Conservation (phyloP, 2,797 vertebrate species). For the Carapus acus region DNA sequence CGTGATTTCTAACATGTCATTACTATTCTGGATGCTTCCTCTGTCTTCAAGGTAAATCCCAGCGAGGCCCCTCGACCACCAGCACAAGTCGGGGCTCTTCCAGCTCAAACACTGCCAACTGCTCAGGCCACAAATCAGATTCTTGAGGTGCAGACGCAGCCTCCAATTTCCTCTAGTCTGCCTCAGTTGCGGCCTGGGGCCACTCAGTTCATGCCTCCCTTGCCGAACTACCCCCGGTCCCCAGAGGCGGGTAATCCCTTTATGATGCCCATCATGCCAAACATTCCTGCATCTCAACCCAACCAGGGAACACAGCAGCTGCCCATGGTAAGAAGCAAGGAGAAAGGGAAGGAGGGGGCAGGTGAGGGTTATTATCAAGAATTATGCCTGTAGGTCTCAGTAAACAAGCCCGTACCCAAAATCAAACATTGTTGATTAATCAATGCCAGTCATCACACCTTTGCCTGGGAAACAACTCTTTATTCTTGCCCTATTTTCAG, state of each 20-base stretch:
- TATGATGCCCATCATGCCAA: constrained; percentile 33
- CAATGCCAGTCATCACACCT: background rate
- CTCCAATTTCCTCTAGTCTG: constrained; percentile 26
- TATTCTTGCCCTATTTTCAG: constrained; percentile 31
- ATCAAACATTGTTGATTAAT: background rate
- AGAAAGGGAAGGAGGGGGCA: background rate
- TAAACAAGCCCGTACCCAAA: background rate
- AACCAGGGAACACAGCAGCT: constrained; percentile 44
- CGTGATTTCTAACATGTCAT: background rate
- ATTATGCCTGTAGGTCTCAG: too few relatives aligned
- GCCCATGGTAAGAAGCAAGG: constrained; percentile 37
- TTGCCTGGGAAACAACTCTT: background rate
- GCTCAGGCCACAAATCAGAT: constrained; percentile 23
- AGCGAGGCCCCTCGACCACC: constrained; percentile 5
- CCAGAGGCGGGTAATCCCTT: constrained; percentile 38
- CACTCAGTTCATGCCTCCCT: constrained; percentile 18
- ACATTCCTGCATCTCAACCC: constrained; percentile 22
- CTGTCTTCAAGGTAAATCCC: constrained; percentile 33
- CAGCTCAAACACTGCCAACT: constrained; percentile 18
- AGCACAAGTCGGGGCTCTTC: constrained; percentile 24
- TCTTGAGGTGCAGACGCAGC: constrained; percentile 14
- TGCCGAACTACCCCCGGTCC: constrained; percentile 45
- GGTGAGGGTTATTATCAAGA: too few relatives aligned
- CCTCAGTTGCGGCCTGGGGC: constrained; percentile 30
- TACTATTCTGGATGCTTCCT: background rate